These are phyloP conservation scores for Drosophila planitibia DNA, from an alignment of 2,888 invertebrate species.

Conservation along the genomic window DNA sequence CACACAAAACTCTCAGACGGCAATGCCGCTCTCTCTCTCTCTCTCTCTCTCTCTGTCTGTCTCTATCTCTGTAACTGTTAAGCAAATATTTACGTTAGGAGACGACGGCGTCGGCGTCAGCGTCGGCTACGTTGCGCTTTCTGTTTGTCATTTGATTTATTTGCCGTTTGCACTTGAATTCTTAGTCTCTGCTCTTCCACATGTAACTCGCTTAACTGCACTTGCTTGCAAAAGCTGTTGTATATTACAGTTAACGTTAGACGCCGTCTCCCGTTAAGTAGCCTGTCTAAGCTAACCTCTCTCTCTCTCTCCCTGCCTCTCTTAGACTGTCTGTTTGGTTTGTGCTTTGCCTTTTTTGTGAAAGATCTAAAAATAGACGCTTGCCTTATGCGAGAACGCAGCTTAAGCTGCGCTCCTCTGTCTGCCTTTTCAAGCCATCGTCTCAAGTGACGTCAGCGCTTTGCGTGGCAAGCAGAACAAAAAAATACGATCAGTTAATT, in stretches of 20 bases:
- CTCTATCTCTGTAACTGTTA: constrained; percentile 58
- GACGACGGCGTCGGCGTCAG: constrained; percentile 18
- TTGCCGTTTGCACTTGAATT: constrained; percentile 79
- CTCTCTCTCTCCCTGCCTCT: constrained; percentile 2
- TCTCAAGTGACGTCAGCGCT: constrained; percentile 51
- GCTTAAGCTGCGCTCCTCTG: constrained; percentile 38
- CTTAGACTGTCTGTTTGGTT: constrained; percentile 15
- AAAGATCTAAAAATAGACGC: constrained; percentile 55
- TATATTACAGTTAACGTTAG: constrained; percentile 77
- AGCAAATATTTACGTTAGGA: constrained; percentile 52
- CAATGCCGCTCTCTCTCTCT: constrained; percentile 42
- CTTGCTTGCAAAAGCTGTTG: constrained; percentile 58
- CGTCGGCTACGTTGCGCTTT: constrained; percentile 55
- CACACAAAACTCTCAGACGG: constrained; percentile 11
- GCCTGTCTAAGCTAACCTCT: constrained; percentile 42
- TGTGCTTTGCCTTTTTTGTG: constrained; percentile 39
- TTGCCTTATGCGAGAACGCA: constrained; percentile 54
- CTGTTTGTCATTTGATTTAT: constrained; percentile 77
- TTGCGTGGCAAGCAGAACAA: constrained; percentile 2
- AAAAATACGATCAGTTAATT: constrained; percentile 31
- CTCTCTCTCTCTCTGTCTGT: constrained; percentile 42
- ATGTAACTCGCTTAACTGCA: constrained; percentile 74
- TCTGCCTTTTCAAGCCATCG: constrained; percentile 8
- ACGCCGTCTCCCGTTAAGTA: constrained; percentile 61
- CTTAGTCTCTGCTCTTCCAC: constrained; percentile 46